Conservation (phyloP, 2,113 vertebrate genomes). For the Tapirus terrestris region DNA sequence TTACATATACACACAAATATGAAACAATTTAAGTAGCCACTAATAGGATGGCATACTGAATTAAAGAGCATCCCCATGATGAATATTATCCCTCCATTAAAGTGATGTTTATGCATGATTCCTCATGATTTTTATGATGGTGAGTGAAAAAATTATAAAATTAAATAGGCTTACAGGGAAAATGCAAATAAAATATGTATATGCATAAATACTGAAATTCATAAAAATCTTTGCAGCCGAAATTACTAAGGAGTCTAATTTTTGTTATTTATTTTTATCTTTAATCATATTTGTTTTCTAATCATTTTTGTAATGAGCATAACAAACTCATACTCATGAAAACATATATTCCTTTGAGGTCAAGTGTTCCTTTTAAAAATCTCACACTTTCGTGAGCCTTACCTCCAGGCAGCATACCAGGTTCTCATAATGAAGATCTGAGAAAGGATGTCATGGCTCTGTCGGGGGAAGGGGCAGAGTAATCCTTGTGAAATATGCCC, state of each 20-base stretch:
- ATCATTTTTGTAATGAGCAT: neutral
- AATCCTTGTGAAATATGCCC: neutral
- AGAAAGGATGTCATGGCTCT: neutral
- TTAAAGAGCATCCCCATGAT: neutral
- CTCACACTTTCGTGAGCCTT: neutral
- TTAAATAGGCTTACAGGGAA: constrained; percentile 15
- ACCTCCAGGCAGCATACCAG: neutral
- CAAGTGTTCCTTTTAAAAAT: neutral
- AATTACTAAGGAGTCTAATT: neutral
- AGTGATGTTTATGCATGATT: constrained; percentile 1
- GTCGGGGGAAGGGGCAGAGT: neutral
- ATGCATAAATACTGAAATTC: neutral
- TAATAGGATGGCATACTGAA: neutral
- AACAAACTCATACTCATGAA: neutral
- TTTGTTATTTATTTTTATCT: neutral
- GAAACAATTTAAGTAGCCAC: neutral
- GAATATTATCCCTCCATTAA: neutral
- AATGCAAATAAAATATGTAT: constrained; percentile 20
- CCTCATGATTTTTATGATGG: neutral
- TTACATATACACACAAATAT: neutral
- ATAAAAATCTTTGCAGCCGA: neutral
- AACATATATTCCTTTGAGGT: neutral
- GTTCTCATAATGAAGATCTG: neutral
- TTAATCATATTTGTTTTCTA: neutral
- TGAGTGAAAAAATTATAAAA: neutral